A percentile compares a stretch with the other conserved stretches of the same genome.
These are phyloP conservation scores for Calyptommatus sinebrachiatus DNA, from an alignment of 2,113 vertebrate genomes.

Conservation along the genomic window DNA sequence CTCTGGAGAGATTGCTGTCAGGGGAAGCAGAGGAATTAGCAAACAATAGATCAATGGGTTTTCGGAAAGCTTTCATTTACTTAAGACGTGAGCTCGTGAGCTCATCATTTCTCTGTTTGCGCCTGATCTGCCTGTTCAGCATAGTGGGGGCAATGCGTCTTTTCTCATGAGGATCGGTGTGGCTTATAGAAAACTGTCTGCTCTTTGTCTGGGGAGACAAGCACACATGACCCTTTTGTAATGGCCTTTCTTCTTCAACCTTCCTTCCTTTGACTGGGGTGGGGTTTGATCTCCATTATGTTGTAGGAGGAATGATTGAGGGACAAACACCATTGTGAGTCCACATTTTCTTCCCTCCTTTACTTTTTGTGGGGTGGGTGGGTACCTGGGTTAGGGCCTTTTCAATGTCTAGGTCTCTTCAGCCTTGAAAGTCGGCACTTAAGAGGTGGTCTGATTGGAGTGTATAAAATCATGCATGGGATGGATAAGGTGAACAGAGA, in stretches of 20 bases:
- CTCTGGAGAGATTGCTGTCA: neutral
- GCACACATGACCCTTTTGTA: neutral
- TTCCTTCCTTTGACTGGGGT: neutral
- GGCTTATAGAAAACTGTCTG: conserved; percentile 30
- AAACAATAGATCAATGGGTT: neutral
- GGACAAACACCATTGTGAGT: too few species aligned
- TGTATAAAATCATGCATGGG: too few species aligned
- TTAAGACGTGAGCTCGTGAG: neutral
- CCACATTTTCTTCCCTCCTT: too few species aligned
- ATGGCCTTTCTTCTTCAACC: neutral
- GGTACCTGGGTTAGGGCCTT: too few species aligned
- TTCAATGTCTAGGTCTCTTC: too few species aligned
- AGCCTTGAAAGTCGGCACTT: too few species aligned
- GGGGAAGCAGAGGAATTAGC: neutral
- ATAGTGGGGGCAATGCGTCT: conserved; percentile 3
- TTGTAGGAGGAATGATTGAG: neutral
- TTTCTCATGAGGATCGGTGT: neutral
- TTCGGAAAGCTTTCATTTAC: neutral
- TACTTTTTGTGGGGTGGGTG: too few species aligned
- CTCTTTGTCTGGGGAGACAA: conserved; percentile 32
- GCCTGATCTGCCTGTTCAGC: neutral
- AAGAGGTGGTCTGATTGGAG: too few species aligned
- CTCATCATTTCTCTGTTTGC: accelerated
- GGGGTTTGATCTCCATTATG: neutral
- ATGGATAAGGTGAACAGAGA: too few species aligned